Evolutionary conservation across 1,140 invertebrate genomes (phyloP), one percentile per base, ranked within the genome.

Genomic region (Drosophila ogumai): DNA sequence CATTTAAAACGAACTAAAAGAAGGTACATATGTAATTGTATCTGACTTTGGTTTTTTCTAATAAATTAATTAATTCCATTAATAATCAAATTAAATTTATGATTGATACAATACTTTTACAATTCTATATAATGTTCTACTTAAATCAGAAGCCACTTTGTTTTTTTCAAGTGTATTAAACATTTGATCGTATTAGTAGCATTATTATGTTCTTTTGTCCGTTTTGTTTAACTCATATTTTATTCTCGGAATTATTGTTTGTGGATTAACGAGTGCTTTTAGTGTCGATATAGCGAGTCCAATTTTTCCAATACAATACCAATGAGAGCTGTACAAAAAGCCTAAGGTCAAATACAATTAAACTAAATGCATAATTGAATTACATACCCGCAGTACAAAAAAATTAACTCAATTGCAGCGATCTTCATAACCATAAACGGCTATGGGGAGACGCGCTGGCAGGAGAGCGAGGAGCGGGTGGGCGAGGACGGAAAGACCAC

Each of bases 341-440:
- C 67, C 57, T 60, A 31, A 67, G 76, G 72, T 72, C 77, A 67
- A 40, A 25, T 34, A 36, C 78, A 76, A 80, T 75, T 66, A 49
- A 84, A 80, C 47, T 85, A 76, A 85, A 40, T 74, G 68, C 31
- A 59, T 71, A 84, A 85, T 80, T 81, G 43, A 71, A 69, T 69
- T 69, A 71, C 68, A 71, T n/a, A 36, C 66, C 13, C 36, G 44
- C n/a, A 55, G 47, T 69, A 80, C 63, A 79, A 54, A 54, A 31
- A 77, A 79, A 87, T 76, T 82, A 79, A 87, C 22, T 43, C 58
- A 86, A 87, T 82, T 86, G 58, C 57, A 95, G 94, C 93, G 38
- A 93, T 95, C 65, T 93, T 92, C 55, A 93, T 95, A 19, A 94
- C 93, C 54, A 84, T 95, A 40, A 94, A 94, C 78, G 95, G 95